Evolutionary conservation across 2,113 vertebrate species (phyloP).

Genomic region (Gobiocypris rarus): DNA sequence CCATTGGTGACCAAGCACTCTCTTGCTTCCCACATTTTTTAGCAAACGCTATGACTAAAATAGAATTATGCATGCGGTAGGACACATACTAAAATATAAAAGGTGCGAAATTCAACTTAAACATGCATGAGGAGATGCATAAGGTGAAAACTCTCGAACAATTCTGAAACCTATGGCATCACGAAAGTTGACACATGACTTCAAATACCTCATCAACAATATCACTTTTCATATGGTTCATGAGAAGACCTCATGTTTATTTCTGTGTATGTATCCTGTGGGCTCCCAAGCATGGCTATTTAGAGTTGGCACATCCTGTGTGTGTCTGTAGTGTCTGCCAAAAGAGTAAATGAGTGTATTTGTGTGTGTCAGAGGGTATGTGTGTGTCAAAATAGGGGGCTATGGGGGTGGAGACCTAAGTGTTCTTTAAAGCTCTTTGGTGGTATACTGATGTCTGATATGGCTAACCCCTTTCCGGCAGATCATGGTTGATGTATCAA

Average conservation of each 20-base stretch:
- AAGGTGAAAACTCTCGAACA: background rate
- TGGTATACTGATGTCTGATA: constrained; percentile 42
- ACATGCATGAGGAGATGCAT: background rate
- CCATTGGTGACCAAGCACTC: background rate
- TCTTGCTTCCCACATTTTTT: background rate
- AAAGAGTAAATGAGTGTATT: constrained; percentile 10
- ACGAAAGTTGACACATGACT: constrained; percentile 31
- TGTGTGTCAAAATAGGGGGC: constrained; percentile 29
- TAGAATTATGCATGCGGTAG: background rate
- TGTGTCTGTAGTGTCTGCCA: constrained; percentile 16
- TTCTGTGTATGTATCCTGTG: constrained; percentile 42
- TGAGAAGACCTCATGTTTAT: constrained; percentile 51
- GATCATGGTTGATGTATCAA: constrained; percentile 27
- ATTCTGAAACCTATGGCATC: background rate
- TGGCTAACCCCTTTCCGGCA: constrained; percentile 21
- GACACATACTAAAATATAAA: background rate
- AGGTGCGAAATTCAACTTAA: background rate
- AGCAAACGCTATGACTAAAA: background rate
- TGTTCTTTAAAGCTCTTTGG: constrained; percentile 35
- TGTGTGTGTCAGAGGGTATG: constrained; percentile 22
- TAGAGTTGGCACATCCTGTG: constrained; percentile 23
- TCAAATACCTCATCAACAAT: constrained; percentile 29
- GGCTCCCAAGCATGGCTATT: constrained; percentile 35
- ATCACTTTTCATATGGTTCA: constrained; percentile 34
- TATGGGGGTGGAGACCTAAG: constrained; percentile 27